These are phyloP conservation scores for Odocoileus virginianus DNA, from an alignment of 2,113 vertebrate genomes.

Conservation along the genomic window DNA sequence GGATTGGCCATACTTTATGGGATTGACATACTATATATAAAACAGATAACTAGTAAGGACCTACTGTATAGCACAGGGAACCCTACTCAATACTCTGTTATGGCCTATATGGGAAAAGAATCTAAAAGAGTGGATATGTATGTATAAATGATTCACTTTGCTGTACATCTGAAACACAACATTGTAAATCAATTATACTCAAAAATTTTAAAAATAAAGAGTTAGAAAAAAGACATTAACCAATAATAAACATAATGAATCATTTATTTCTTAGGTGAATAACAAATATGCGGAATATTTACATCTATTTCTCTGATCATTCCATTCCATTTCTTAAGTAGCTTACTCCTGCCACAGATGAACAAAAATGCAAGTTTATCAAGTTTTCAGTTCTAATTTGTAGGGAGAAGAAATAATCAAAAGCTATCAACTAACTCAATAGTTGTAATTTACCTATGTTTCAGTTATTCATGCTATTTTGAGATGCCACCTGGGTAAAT, in stretches of 20 bases:
- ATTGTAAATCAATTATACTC: not conserved
- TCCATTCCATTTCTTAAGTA: not conserved
- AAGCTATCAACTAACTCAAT: not conserved
- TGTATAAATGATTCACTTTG: not conserved
- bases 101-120: not conserved
- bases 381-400: not conserved
- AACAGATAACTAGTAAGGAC: not conserved
- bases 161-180: not conserved
- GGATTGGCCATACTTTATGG: not conserved
- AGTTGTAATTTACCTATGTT: not conserved
- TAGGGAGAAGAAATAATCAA: not conserved
- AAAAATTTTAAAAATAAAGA: not conserved
- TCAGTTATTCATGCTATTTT: conserved; percentile 26
- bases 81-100: not conserved
- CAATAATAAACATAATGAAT: not conserved
- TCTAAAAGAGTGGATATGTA: not conserved
- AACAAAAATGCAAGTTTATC: not conserved
- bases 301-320: not conserved
- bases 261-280: not conserved
- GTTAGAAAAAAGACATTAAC: not conserved
- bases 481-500: not conserved
- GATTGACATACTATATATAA: not conserved
- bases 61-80: not conserved
- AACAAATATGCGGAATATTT: not conserved
- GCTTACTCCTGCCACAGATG: not conserved